phyloP scores from a whole-genome alignment of 1,140 invertebrate genomes.

The Uloborus diversus region DNA sequence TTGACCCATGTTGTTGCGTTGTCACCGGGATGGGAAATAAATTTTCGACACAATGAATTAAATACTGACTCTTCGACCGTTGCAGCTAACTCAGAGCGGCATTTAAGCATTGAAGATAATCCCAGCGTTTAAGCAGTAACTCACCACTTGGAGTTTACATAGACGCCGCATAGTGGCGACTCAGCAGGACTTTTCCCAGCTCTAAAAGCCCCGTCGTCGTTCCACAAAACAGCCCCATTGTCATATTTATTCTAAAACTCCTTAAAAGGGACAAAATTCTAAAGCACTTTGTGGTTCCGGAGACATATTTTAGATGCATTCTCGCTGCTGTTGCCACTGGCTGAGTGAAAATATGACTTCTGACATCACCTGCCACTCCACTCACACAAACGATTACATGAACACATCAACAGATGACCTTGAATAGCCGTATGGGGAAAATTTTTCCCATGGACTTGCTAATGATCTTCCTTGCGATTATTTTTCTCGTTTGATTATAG shows the following conservation, averaged over 20 bases:
- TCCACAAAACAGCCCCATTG: conserved; percentile 21
- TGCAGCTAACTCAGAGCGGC: not conserved
- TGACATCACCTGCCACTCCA: too few species aligned
- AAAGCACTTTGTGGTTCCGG: conserved; percentile 45
- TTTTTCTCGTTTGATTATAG: too few species aligned
- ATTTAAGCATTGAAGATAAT: conserved; percentile 33
- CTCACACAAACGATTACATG: too few species aligned
- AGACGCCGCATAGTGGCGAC: conserved; percentile 39
- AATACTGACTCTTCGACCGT: not conserved
- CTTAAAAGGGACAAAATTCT: conserved; percentile 45
- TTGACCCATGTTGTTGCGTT: not conserved
- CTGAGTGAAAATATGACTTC: too few species aligned
- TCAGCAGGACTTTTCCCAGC: conserved; percentile 18
- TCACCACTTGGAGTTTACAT: conserved; percentile 23
- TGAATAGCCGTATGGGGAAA: too few species aligned
- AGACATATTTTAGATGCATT: conserved; percentile 40
- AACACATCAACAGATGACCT: too few species aligned
- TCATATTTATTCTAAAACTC: conserved; percentile 19
- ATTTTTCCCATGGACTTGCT: too few species aligned
- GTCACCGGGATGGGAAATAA: not conserved
- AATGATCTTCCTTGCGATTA: too few species aligned
- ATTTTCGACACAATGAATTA: not conserved
- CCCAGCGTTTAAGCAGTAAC: conserved; percentile 41
- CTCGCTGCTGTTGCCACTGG: not conserved
- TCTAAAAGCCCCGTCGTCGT: not conserved